phyloP scores from a whole-genome alignment of 2,888 invertebrate genomes.

The Lycocerus yunnanus region DNA sequence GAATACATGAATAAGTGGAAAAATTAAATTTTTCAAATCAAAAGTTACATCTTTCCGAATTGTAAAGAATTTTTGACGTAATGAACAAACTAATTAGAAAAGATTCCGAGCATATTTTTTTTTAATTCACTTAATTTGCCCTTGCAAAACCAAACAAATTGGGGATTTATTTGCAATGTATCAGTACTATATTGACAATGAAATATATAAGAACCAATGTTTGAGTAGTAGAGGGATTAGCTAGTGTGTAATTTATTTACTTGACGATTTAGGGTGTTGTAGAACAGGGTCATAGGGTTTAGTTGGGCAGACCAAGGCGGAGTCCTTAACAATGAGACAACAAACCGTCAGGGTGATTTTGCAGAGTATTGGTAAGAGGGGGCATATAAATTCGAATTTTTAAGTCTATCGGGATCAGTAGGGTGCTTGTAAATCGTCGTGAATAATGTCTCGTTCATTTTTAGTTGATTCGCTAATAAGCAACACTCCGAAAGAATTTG shows the following conservation, averaged over 20 bases:
- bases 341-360: slow-evolving; percentile 43
- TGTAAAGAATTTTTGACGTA: not conserved
- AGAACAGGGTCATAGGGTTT: slow-evolving; percentile 38
- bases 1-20: slow-evolving; percentile 37
- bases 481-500: slow-evolving; percentile 61
- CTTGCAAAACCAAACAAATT: not conserved
- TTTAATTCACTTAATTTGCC: not conserved
- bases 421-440: slow-evolving; percentile 25
- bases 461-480: slow-evolving; percentile 79
- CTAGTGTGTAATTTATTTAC: slow-evolving; percentile 50
- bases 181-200: slow-evolving; percentile 16
- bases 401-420: slow-evolving; percentile 32
- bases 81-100: not conserved
- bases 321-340: slow-evolving; percentile 45
- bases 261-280: slow-evolving; percentile 37
- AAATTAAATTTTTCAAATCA: too few relatives aligned
- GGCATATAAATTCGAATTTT: slow-evolving; percentile 44
- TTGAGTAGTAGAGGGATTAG: slow-evolving; percentile 46
- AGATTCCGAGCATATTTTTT: not conserved
- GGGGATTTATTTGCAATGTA: slow-evolving; percentile 14
- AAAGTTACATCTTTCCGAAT: too few relatives aligned
- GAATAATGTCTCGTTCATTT: slow-evolving; percentile 79
- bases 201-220: slow-evolving; percentile 41
- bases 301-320: slow-evolving; percentile 48
- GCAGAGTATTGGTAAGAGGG: slow-evolving; percentile 42